Conservation (phyloP, 2,113 vertebrate genomes). For the Sinosuthora webbiana region DNA sequence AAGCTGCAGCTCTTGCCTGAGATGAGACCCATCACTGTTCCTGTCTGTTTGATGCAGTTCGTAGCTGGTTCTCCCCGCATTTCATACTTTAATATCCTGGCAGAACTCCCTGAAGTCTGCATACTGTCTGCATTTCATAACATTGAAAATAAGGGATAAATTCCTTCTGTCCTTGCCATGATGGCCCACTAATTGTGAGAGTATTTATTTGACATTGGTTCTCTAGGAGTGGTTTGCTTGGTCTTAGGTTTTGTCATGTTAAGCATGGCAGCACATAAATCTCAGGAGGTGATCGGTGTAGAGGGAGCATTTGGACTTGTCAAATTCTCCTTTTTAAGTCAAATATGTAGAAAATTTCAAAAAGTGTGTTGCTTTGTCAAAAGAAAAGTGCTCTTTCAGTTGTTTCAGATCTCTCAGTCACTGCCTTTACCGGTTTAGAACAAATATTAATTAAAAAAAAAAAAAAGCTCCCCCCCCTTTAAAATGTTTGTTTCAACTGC, state of each 20-base stretch:
- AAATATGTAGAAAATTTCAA: not conserved
- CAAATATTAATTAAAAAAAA: not conserved
- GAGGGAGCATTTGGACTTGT: not conserved
- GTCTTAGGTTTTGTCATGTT: not conserved
- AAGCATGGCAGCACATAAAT: fast-evolving
- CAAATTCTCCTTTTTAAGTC: not conserved
- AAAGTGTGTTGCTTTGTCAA: not conserved
- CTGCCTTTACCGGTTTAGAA: not conserved
- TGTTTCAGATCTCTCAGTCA: not conserved
- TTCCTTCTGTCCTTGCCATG: not conserved
- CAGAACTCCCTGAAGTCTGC: not conserved
- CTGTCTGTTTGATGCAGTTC: not conserved
- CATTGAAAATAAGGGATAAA: not conserved
- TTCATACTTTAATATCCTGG: fast-evolving
- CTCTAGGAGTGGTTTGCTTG: not conserved
- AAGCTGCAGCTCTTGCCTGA: not conserved
- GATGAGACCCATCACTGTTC: not conserved
- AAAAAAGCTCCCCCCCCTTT: not conserved
- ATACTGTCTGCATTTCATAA: not conserved
- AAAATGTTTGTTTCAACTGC: not conserved
- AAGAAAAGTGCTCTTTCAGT: not conserved
- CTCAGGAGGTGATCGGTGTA: not conserved
- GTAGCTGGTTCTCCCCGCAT: not conserved
- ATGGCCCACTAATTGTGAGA: not conserved
- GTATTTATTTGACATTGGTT: not conserved